Conservation (phyloP, 2,113 vertebrate genomes). For the Dicaeum eximium region DNA sequence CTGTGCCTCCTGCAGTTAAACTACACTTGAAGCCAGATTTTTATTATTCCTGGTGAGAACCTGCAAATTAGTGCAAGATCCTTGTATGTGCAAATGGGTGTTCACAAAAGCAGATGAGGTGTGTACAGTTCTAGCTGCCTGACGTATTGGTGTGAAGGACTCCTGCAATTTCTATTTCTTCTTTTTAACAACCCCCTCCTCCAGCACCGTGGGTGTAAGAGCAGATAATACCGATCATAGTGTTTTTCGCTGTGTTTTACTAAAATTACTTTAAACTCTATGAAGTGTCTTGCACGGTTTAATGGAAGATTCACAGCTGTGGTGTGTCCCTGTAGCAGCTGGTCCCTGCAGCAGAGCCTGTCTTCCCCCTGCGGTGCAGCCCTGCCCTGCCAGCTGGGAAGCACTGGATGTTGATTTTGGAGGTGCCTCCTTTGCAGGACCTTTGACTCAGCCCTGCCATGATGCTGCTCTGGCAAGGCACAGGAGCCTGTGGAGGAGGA, state of each 20-base stretch:
- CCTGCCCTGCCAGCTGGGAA: neutral
- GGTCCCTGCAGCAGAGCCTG: neutral
- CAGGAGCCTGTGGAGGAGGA: neutral
- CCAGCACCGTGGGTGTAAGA: neutral
- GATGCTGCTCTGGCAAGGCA: neutral
- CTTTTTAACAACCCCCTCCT: neutral
- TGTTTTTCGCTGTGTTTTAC: neutral
- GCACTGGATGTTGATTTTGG: constrained; percentile 34
- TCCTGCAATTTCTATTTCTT: neutral
- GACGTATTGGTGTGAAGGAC: neutral
- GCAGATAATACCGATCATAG: neutral
- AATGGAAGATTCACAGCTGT: neutral
- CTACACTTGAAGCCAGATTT: neutral
- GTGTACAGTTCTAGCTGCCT: neutral
- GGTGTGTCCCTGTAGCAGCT: neutral
- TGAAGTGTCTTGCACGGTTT: neutral
- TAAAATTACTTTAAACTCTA: neutral
- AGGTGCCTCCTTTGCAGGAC: neutral
- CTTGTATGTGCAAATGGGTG: neutral
- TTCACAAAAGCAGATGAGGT: neutral
- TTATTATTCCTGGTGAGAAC: neutral
- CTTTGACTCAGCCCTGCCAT: constrained; percentile 1
- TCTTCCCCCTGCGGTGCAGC: neutral
- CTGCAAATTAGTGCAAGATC: neutral
- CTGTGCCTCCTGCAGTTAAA: neutral